phyloP scores from a whole-genome alignment of 2,888 invertebrate genomes.

The Drosophila mulleri region DNA sequence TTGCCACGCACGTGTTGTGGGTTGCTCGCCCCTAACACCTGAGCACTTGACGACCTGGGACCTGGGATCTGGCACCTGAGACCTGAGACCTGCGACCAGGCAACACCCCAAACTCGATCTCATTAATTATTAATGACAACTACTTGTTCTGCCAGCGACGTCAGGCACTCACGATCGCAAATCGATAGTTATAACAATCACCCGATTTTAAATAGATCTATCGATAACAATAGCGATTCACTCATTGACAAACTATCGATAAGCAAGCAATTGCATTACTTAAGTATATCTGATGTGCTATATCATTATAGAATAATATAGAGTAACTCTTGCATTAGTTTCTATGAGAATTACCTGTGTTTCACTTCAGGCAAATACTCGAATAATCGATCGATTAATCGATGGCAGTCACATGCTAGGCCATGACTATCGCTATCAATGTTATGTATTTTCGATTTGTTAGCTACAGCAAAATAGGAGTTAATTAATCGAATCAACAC shows the following conservation, averaged over 20 bases:
- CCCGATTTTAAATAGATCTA: not conserved
- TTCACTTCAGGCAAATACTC: no score
- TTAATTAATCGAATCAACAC: no score
- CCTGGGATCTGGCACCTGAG: slow-evolving; percentile 1
- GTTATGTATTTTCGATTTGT: no score
- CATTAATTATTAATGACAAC: slow-evolving; percentile 50
- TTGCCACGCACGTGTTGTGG: slow-evolving; percentile 36
- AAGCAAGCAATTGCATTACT: not conserved
- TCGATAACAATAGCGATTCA: not conserved
- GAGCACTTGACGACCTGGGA: slow-evolving; percentile 6
- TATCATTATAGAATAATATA: no score
- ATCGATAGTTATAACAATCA: no score
- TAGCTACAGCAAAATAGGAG: no score
- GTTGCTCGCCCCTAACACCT: slow-evolving; percentile 23
- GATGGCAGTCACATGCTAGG: no score
- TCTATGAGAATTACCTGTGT: not conserved
- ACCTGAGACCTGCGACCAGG: no score
- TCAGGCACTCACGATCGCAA: not conserved
- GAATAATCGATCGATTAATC: no score
- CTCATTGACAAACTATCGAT: not conserved
- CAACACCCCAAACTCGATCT: slow-evolving; percentile 27
- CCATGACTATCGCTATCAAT: no score
- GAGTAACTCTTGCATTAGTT: no score
- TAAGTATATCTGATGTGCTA: not conserved
- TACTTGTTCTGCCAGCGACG: slow-evolving; percentile 10